Percentiles rank a stretch among this genome's conserved stretches.
These are phyloP conservation scores for Ptilonorhynchus violaceus DNA, from an alignment of 2,113 vertebrate genomes.

Conservation along the genomic window DNA sequence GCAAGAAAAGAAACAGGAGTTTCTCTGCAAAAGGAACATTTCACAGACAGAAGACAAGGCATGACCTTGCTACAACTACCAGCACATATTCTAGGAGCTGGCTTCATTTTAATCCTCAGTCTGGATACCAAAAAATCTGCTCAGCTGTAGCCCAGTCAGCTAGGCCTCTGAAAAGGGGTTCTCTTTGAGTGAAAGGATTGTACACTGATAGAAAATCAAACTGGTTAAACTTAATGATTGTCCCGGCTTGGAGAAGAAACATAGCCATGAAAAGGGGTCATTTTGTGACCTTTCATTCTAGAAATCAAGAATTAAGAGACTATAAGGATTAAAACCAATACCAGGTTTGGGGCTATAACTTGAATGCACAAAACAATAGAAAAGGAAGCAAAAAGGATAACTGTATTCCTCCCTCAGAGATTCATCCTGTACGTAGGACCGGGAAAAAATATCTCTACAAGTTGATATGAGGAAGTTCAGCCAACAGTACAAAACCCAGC, in stretches of 20 bases:
- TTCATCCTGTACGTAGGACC: neutral
- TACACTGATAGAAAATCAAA: neutral
- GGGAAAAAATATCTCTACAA: neutral
- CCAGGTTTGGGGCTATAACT: neutral
- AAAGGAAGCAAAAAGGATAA: neutral
- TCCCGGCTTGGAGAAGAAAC: neutral
- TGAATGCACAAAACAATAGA: neutral
- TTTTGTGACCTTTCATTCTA: neutral
- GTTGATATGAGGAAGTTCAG: neutral
- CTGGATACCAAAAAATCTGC: neutral
- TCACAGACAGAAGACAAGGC: neutral
- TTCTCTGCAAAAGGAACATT: neutral
- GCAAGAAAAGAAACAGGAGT: neutral
- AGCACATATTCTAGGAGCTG: neutral
- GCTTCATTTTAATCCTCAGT: neutral
- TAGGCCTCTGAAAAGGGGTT: neutral
- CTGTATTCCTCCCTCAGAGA: neutral
- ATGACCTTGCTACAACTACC: neutral
- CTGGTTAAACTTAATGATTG: neutral
- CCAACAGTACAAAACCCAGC: neutral
- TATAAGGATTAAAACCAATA: neutral
- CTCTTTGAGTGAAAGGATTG: neutral
- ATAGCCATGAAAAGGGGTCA: neutral
- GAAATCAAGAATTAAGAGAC: neutral
- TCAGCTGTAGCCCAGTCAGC: neutral